These are phyloP conservation scores for Drosophila arizonae DNA, from an alignment of 1,140 invertebrate species.

Conservation along the genomic window DNA sequence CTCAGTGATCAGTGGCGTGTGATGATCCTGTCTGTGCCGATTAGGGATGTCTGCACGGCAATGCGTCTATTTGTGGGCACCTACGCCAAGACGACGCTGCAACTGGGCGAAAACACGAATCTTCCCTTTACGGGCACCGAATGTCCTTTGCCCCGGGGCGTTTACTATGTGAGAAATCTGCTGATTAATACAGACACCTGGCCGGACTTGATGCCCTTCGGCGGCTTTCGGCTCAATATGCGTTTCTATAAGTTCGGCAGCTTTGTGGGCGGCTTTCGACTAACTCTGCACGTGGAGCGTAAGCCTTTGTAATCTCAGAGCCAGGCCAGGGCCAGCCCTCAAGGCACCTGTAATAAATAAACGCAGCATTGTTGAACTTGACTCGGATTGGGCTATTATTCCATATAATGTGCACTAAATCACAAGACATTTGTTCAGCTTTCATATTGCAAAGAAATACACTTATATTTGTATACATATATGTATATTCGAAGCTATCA, in stretches of 20 bases:
- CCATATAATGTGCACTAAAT: constrained; percentile 6
- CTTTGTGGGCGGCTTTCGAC: background rate
- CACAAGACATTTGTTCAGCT: constrained; percentile 13
- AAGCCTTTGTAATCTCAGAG: background rate
- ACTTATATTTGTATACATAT: background rate
- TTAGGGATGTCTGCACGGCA: constrained; percentile 18
- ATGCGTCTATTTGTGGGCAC: constrained; percentile 2
- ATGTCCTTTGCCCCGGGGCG: constrained; percentile 45
- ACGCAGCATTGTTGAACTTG: background rate
- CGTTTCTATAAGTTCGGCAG: constrained; percentile 10
- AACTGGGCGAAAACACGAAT: constrained; percentile 27
- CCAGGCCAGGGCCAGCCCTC: background rate
- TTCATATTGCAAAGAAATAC: constrained; percentile 14
- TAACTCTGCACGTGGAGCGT: background rate
- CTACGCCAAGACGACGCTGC: constrained; percentile 15
- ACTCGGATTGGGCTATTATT: constrained; percentile 10
- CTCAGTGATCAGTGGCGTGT: constrained; percentile 28
- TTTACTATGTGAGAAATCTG: constrained; percentile 31
- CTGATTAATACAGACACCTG: constrained; percentile 28
- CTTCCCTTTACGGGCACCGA: constrained; percentile 12
- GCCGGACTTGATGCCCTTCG: constrained; percentile 28
- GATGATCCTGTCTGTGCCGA: constrained; percentile 28
- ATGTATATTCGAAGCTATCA: constrained; percentile 3
- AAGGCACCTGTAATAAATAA: background rate
- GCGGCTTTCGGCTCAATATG: constrained; percentile 3